Percentiles rank a stretch among this genome's conserved stretches.
These are phyloP conservation scores for Oriolus oriolus DNA, from an alignment of 2,113 vertebrate genomes.

Conservation along the genomic window DNA sequence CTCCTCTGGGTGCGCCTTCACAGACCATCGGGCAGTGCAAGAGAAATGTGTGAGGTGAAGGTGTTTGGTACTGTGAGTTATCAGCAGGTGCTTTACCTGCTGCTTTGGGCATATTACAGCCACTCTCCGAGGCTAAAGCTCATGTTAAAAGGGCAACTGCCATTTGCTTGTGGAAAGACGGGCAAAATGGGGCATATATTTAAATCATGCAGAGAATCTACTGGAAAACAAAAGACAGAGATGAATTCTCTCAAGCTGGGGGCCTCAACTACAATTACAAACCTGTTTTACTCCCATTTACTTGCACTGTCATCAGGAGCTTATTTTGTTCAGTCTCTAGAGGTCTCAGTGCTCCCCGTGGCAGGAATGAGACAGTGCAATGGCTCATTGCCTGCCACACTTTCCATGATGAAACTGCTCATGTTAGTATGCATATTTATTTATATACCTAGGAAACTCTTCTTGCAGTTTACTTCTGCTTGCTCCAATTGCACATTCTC, in stretches of 20 bases:
- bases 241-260: neutral
- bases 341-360: neutral
- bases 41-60: neutral
- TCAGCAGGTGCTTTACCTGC: neutral
- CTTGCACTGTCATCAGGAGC: neutral
- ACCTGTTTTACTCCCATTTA: neutral
- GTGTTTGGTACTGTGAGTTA: neutral
- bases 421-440: neutral
- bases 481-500: neutral
- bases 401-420: neutral
- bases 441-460: conserved; percentile 27
- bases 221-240: neutral
- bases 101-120: neutral
- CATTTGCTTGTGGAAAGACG: neutral
- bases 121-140: neutral
- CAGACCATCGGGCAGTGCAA: fast-evolving
- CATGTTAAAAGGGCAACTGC: neutral
- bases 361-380: neutral
- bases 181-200: neutral
- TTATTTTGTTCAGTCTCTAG: neutral
- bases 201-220: neutral
- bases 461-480: conserved; percentile 25
- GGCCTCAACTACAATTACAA: neutral
- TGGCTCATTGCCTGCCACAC: neutral
- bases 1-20: neutral